Conservation (phyloP, 2,888 invertebrate genomes). For the Zygaena filipendulae region DNA sequence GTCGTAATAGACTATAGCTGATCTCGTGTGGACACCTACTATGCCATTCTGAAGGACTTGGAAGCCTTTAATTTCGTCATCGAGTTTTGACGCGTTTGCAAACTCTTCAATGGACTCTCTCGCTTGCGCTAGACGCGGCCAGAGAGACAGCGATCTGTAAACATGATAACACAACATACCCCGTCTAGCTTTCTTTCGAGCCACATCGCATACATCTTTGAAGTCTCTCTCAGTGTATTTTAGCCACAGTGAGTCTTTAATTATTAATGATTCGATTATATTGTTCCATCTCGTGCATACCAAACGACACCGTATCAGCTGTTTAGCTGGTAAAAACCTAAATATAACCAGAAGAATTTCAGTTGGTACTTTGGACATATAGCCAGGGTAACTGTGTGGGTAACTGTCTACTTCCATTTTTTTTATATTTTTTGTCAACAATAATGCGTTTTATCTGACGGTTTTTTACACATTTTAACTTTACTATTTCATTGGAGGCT, state of each 20-base stretch:
- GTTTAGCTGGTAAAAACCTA: constrained; percentile 26
- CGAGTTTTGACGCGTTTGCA: constrained; percentile 25
- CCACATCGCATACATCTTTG: constrained; percentile 20
- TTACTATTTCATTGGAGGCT: too few relatives aligned
- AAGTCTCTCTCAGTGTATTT: constrained; percentile 31
- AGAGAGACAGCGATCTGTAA: constrained; percentile 38
- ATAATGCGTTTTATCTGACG: too few relatives aligned
- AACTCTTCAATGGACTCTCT: constrained; percentile 36
- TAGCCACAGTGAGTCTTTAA: constrained; percentile 31
- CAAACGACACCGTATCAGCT: constrained; percentile 31
- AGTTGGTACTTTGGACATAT: constrained; percentile 25
- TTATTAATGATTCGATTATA: constrained; percentile 31
- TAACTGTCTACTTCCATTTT: too few relatives aligned
- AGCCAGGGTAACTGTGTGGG: too few relatives aligned
- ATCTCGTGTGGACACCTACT: constrained; percentile 34
- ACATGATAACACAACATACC: constrained; percentile 32
- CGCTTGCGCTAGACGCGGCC: constrained; percentile 30
- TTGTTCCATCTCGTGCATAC: constrained; percentile 37
- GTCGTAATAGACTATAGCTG: constrained; percentile 34
- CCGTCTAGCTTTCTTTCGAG: constrained; percentile 24
- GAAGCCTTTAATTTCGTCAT: constrained; percentile 33
- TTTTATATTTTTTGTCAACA: too few relatives aligned
- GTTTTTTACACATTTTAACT: too few relatives aligned
- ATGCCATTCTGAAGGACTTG: constrained; percentile 28
- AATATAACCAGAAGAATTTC: constrained; percentile 38